Evolutionary conservation across 2,888 invertebrate genomes (phyloP).

Genomic region (Sialis lutaria): DNA sequence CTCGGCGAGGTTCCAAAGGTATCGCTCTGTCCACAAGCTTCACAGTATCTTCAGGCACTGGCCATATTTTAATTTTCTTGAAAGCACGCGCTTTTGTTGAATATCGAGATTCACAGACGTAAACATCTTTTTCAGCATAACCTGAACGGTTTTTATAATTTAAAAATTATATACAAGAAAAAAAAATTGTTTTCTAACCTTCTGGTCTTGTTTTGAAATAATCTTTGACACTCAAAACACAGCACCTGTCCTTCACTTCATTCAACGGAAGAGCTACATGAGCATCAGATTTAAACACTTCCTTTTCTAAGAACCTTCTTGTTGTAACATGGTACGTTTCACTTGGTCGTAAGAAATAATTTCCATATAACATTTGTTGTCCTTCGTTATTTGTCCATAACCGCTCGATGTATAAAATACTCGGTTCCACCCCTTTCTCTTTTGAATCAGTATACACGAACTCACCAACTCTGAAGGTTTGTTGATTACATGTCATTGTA

Average conservation of each 20-base stretch:
- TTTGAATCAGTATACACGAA: slow-evolving; percentile 75
- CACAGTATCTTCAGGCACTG: slow-evolving; percentile 40
- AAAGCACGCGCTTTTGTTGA: slow-evolving; percentile 71
- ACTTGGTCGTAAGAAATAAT: slow-evolving; percentile 77
- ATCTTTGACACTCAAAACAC: slow-evolving; percentile 86
- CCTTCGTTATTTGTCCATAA: slow-evolving; percentile 73
- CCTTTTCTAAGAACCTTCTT: slow-evolving; percentile 88
- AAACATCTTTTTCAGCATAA: slow-evolving; percentile 83
- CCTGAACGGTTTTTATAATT: slow-evolving; percentile 24
- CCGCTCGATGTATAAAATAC: slow-evolving; percentile 75
- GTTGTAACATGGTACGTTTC: slow-evolving; percentile 94
- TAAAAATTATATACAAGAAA: not conserved
- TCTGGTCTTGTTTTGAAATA: slow-evolving; percentile 82
- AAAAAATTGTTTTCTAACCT: slow-evolving; percentile 25
- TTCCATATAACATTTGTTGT: slow-evolving; percentile 80
- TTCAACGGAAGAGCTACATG: slow-evolving; percentile 70
- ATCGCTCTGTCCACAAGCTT: slow-evolving; percentile 50
- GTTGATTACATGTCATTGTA: slow-evolving; percentile 56
- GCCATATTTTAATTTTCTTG: slow-evolving; percentile 82
- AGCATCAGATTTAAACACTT: slow-evolving; percentile 89
- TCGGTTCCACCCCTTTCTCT: slow-evolving; percentile 45
- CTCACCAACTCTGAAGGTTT: slow-evolving; percentile 67
- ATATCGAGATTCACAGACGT: slow-evolving; percentile 93
- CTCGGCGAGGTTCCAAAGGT: slow-evolving; percentile 66
- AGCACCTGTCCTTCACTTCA: slow-evolving; percentile 75